Conservation (phyloP, 2,888 invertebrate species). For the Augochlorella aurata region DNA sequence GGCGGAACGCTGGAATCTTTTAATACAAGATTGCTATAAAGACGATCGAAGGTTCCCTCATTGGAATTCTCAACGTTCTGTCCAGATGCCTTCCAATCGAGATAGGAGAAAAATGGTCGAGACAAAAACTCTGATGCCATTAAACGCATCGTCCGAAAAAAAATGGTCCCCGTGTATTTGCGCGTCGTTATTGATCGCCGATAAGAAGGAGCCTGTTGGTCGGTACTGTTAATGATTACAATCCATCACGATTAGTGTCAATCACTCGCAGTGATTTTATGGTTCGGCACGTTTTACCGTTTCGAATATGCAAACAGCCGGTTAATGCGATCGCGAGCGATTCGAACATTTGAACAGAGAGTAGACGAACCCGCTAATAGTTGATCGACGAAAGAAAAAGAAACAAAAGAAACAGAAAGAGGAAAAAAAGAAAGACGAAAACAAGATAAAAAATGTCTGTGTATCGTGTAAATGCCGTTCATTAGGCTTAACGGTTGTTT, state of each 20-base stretch:
- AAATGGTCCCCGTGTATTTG: neutral
- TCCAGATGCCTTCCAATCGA: neutral
- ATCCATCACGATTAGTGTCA: neutral
- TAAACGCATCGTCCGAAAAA: neutral
- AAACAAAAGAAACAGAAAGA: neutral
- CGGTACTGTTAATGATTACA: constrained; percentile 12
- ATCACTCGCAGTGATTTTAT: constrained; percentile 1
- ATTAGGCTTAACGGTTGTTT: constrained; percentile 50
- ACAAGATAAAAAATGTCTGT: constrained; percentile 18
- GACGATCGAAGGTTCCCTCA: neutral
- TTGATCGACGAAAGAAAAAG: neutral
- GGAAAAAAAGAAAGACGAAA: neutral
- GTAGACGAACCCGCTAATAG: constrained; percentile 31
- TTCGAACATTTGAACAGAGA: constrained; percentile 21
- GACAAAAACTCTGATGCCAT: constrained; percentile 3
- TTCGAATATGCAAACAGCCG: constrained; percentile 19
- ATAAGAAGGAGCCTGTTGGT: neutral
- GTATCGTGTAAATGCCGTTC: constrained; percentile 47
- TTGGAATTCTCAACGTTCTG: neutral
- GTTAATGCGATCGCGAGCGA: neutral
- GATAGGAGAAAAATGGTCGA: neutral
- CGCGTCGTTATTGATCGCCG: neutral
- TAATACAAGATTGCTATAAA: neutral
- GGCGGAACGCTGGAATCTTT: neutral
- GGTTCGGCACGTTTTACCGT: constrained; percentile 30